phyloP scores from a whole-genome alignment of 2,113 vertebrate genomes.

The Nesogale talazaci region DNA sequence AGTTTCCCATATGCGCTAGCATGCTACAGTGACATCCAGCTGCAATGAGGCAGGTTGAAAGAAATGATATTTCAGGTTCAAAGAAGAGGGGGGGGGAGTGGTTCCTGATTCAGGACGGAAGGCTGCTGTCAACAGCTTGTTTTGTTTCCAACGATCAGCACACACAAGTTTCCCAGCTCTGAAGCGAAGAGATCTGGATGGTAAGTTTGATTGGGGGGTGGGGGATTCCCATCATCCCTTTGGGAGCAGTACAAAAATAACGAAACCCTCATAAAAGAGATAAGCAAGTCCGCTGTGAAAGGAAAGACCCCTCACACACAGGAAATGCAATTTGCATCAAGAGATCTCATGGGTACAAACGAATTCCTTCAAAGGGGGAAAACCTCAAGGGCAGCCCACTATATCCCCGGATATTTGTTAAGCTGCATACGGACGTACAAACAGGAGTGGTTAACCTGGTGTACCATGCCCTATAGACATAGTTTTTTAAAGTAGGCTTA shows the following conservation, averaged over 20 bases:
- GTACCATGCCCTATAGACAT: conserved; percentile 74
- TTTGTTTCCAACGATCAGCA: conserved; percentile 71
- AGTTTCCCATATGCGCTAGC: conserved; percentile 54
- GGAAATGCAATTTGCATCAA: conserved; percentile 76
- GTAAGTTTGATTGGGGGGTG: conserved; percentile 40
- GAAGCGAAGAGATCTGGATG: conserved; percentile 68
- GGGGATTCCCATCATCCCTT: conserved; percentile 65
- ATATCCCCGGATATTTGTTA: conserved; percentile 72
- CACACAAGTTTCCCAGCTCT: conserved; percentile 73
- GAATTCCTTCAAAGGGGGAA: conserved; percentile 76
- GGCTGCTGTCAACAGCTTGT: conserved; percentile 64
- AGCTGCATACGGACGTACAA: conserved; percentile 77
- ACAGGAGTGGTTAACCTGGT: conserved; percentile 80
- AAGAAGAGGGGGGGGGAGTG: conserved; percentile 1
- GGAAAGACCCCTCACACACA: conserved; percentile 70
- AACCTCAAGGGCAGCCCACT: conserved; percentile 79
- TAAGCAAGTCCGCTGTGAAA: conserved; percentile 74
- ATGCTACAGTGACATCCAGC: conserved; percentile 49
- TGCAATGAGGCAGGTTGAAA: conserved; percentile 50
- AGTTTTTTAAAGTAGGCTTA: conserved; percentile 82
- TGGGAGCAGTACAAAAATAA: conserved; percentile 75
- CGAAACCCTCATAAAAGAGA: conserved; percentile 77
- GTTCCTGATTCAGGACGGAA: conserved; percentile 55
- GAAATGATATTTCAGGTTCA: conserved; percentile 60
- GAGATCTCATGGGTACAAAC: conserved; percentile 76